These are phyloP conservation scores for Pipistrellus pipistrellus DNA, from an alignment of 2,797 vertebrate species.

Conservation along the genomic window DNA sequence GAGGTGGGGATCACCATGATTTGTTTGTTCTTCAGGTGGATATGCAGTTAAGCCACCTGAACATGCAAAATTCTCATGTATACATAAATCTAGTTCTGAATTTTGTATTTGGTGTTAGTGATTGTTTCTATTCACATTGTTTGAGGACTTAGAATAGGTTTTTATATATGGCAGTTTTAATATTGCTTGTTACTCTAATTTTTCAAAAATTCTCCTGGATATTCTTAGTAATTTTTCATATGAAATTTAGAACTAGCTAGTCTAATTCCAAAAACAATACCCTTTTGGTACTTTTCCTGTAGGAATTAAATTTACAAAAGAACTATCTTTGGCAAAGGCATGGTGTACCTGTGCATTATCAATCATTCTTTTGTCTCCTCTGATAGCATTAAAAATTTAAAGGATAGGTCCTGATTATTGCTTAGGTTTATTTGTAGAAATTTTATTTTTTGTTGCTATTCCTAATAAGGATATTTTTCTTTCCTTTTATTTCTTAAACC, in stretches of 20 bases:
- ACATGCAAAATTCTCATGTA: neutral
- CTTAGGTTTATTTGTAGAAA: conserved; percentile 62
- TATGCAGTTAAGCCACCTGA: neutral
- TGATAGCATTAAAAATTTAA: neutral
- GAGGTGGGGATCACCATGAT: neutral
- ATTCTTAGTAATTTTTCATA: conserved; percentile 71
- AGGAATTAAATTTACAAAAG: conserved; percentile 49
- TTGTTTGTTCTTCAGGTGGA: neutral
- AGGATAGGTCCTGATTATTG: neutral
- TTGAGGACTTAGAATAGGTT: neutral
- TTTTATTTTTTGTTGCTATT: conserved; percentile 45
- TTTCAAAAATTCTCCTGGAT: conserved; percentile 34
- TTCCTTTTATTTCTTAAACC: conserved; percentile 35
- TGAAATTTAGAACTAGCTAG: conserved; percentile 69
- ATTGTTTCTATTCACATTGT: neutral
- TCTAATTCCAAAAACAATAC: conserved; percentile 41
- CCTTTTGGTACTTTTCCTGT: conserved; percentile 57
- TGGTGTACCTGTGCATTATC: neutral
- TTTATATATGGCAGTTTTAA: conserved; percentile 42
- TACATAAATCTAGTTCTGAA: conserved; percentile 9
- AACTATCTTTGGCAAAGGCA: conserved; percentile 18
- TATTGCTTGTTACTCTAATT: conserved; percentile 40
- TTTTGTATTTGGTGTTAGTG: neutral
- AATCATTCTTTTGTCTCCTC: neutral
- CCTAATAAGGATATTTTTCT: conserved; percentile 53